A percentile compares a stretch with the other conserved stretches of the same genome.
phyloP scores from a whole-genome alignment of 1,140 invertebrate genomes.

The Leptinotarsa texana region DNA sequence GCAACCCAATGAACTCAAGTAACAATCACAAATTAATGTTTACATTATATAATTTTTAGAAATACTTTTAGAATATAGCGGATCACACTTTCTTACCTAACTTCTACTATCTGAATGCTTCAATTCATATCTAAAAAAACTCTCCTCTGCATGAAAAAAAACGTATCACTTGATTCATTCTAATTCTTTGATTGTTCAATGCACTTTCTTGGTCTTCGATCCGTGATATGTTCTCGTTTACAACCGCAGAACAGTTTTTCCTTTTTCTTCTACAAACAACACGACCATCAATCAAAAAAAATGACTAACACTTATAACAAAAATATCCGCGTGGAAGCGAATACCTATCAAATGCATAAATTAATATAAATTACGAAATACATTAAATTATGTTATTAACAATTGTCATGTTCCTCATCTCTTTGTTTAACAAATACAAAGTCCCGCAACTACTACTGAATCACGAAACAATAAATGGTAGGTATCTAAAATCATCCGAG shows the following conservation, averaged over 20 bases:
- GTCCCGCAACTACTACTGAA: constrained; percentile 17
- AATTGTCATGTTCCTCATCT: constrained; percentile 34
- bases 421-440: constrained; percentile 25
- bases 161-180: not conserved
- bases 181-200: not conserved
- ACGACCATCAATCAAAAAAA: constrained; percentile 24
- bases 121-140: no score
- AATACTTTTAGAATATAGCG: no score
- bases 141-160: no score
- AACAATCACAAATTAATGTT: no score
- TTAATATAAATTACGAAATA: constrained; percentile 30
- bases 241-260: constrained; percentile 27
- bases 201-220: not conserved
- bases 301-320: constrained; percentile 31
- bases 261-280: constrained; percentile 16
- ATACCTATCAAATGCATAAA: constrained; percentile 26
- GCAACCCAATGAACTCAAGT: no score
- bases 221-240: not conserved
- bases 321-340: constrained; percentile 8
- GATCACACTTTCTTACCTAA: no score
- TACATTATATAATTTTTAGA: no score
- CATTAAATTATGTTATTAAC: constrained; percentile 21
- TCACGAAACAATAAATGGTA: constrained; percentile 17
- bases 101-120: no score
- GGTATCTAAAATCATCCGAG: constrained; percentile 30